Evolutionary conservation across 2,888 invertebrate species (phyloP), one percentile per base, ranked within the genome.

Genomic region (Xylophagus ater): DNA sequence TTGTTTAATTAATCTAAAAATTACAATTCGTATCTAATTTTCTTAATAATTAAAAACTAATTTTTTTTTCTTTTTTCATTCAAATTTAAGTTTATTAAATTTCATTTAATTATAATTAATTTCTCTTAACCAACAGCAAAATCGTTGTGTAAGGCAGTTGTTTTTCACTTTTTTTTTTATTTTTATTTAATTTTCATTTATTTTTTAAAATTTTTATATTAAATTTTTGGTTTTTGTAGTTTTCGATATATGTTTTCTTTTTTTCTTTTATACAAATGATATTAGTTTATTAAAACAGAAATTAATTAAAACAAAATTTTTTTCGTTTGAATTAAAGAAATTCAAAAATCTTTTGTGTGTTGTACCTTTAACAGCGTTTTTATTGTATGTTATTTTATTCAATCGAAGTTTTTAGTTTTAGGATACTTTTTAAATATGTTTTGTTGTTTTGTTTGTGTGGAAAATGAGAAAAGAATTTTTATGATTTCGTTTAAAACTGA

Each of bases 101-200:
- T 33, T 13, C 20, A 12, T 13, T 24, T 34, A n/a, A 23, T 15
- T 21, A n/a, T 20, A 17, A 12, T 25, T 14, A 17, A 10, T 12
- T 15, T 15, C 18, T 31, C 18, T 17, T 17, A 36, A 6, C 29
- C 20, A 29, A 36, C 36, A 36, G 18, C 24, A 24, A 29, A 15
- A 24, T 29, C 31, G 29, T 31, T 23, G 24, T 30, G 37, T 37
- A 37, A 37, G 37, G 37, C 37, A 37, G 37, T 37, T 30, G n/a
- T n/a, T n/a, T n/a, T n/a, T n/a, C n/a, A 23, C 10, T 6, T 8
- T 23, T 23, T 23, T 23, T 23, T 10, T 23, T 23, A 23, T 10
- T 23, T 23, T 10, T 6, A 8, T 23, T 23, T 23, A 8, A 10
- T 23, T 6, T 23, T 6, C 6, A 23, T 8, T 8, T 8, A 10